Conservation (phyloP, 2,888 invertebrate genomes). For the Meloe dianella region DNA sequence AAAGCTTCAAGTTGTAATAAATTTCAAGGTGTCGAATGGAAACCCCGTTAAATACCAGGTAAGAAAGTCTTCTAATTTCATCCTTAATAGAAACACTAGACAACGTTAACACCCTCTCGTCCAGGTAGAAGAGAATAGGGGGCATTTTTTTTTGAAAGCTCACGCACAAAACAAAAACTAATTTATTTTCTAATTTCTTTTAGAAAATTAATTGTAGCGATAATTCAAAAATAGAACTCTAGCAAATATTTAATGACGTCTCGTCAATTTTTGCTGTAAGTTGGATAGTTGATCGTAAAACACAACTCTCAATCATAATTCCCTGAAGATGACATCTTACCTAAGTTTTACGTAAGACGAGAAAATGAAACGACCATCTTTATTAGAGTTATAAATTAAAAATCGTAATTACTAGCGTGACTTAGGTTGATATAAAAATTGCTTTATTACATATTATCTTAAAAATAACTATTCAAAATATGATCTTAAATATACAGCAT, state of each 20-base stretch:
- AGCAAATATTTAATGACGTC: too few relatives aligned
- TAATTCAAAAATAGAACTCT: neutral
- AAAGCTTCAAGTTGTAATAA: neutral
- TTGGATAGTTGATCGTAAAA: neutral
- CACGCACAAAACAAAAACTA: neutral
- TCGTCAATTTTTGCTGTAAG: neutral
- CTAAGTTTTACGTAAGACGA: neutral
- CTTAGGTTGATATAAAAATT: neutral
- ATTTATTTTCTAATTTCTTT: neutral
- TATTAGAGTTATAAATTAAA: conserved; percentile 1
- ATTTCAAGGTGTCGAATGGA: conserved; percentile 8
- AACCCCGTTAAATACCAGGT: neutral
- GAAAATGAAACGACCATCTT: neutral
- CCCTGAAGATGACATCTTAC: neutral
- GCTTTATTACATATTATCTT: neutral
- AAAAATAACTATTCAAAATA: neutral
- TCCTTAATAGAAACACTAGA: conserved; percentile 6
- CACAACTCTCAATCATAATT: neutral
- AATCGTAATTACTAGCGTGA: neutral
- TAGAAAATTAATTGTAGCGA: neutral
- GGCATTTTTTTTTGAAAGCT: neutral
- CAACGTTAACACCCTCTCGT: neutral
- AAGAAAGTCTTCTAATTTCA: neutral
- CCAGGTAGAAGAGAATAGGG: neutral
- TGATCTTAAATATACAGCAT: too few relatives aligned